Base-by-base conservation (phyloP, 2,888 invertebrate genomes). In the Eupithecia exiguata region DNA sequence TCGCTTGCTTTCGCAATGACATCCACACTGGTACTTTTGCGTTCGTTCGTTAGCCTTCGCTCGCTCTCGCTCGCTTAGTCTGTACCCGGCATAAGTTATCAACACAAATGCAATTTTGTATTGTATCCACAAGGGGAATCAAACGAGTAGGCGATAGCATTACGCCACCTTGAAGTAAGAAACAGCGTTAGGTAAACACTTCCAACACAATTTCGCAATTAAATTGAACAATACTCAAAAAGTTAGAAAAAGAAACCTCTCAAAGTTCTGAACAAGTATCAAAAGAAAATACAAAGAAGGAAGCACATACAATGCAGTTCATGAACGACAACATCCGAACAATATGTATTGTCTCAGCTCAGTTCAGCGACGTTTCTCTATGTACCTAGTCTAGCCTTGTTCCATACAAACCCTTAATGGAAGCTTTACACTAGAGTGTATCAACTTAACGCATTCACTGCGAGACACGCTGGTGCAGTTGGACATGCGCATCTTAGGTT, bases 291-390 rank as follows among this genome's bases (percentile, higher is more conserved):
- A 68, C 46, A 61, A 68, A 68, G 68, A 75, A 76, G 69, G 70
- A 70, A 69, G 58, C 72, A 65, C 46, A 65, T 69, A 71, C 72
- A 71, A 73, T 75, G 71, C 73, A 71, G 66, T 71, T 71, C 68
- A 40, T 71, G 38, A 69, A 74, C 61, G 65, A 71, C 74, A 75
- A 78, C 75, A 72, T 74, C 68, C 69, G 66, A 77, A 76, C 78
- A 77, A 72, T 74, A 76, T 75, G 72, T 77, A 76, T 77, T 79
- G 79, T 78, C 68, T 76, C 65, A 69, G 72, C 76, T 77, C 77
- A 69, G 74, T 77, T 78, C 77, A 76, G 75, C 71, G 77, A 78
- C 74, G 76, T 75, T 74, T 72, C 73, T 72, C 49, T 68, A 65
- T n/a, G 38, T n/a, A 65, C 68, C 68, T 68, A 75, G 65, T 18